Percentiles rank a stretch among this genome's conserved stretches.
phyloP scores from a whole-genome alignment of 2,888 invertebrate species.

The Dendrolimus pini region DNA sequence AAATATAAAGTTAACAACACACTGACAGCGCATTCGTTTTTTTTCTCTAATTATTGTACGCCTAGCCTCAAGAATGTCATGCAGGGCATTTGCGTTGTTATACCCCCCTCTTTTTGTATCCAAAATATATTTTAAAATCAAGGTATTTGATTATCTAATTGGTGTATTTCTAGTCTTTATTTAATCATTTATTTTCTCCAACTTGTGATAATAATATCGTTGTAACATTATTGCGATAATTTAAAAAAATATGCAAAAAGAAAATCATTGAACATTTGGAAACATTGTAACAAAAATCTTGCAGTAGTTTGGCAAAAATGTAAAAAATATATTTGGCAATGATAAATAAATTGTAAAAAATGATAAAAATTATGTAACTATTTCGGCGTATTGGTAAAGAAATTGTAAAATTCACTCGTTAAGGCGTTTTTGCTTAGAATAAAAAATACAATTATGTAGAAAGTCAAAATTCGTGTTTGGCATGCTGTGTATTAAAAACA shows the following conservation, averaged over 20 bases:
- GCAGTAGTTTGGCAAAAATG: conserved; percentile 30
- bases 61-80: conserved; percentile 62
- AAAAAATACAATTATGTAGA: conserved; percentile 47
- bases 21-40: conserved; percentile 55
- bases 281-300: conserved; percentile 11
- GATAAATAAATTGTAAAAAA: conserved; percentile 31
- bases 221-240: conserved; percentile 10
- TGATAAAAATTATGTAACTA: conserved; percentile 52
- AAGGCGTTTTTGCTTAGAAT: conserved; percentile 41
- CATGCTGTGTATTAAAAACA: conserved; percentile 51
- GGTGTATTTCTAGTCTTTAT: conserved; percentile 69
- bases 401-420: conserved; percentile 59
- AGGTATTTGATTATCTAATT: conserved; percentile 32
- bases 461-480: conserved; percentile 70
- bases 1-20: conserved; percentile 11
- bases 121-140: neutral
- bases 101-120: neutral
- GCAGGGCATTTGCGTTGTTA: conserved; percentile 61
- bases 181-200: conserved; percentile 30
- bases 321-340: conserved; percentile 26
- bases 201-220: conserved; percentile 20
- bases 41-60: conserved; percentile 46
- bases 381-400: conserved; percentile 49
- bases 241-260: conserved; percentile 7
- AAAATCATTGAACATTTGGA: conserved; percentile 16